Evolutionary conservation across 2,113 vertebrate species (phyloP), one percentile per base, ranked within the genome.

Genomic region (Micromys minutus): DNA sequence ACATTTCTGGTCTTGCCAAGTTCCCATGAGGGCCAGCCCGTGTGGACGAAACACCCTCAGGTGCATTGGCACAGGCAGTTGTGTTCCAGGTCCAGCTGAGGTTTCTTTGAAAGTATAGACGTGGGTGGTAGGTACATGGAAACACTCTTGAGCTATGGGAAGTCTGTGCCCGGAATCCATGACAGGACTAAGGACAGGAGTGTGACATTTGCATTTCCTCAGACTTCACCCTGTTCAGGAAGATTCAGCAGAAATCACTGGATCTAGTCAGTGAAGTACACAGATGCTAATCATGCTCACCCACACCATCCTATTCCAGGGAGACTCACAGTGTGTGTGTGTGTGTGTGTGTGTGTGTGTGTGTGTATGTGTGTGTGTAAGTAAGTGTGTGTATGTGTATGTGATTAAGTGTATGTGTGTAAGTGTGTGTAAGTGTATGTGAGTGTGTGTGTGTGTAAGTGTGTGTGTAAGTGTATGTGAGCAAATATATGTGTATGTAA

Each of bases 101-200:
- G 79, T 91, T 98, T 97, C 89, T 95, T 93, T 96, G 88, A 96
- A 96, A 96, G 94, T 79, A 67, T 45, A 92, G 91, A 87, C 94
- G 89, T 95, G 75, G 84, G 83, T 81, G 95, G 74, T 77, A 89
- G 79, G 69, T 45, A 39, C 69, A 0, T 91, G 45, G 87, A 69
- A 89, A 76, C 7, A 31, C 72, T 76, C 1, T 42, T 19, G 13
- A 67, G 31, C 47, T 94, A 69, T 15, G 21, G 47, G 61, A 55
- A 47, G 39, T 81, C 89, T 52, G 5, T 5, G 7, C 34, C 75
- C 17, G 29, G 50, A 16, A 75, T 26, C 94, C 6, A 9, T 42
- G 19, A 6, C 26, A 42, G 34, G 61, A 5, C 61, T 61, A 17
- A 42, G 67, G 22, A 59, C 31, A 89, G 26, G 24, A 31, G 8